These are phyloP conservation scores for Nymphalis urticae DNA, from an alignment of 2,888 invertebrate species.

Conservation along the genomic window DNA sequence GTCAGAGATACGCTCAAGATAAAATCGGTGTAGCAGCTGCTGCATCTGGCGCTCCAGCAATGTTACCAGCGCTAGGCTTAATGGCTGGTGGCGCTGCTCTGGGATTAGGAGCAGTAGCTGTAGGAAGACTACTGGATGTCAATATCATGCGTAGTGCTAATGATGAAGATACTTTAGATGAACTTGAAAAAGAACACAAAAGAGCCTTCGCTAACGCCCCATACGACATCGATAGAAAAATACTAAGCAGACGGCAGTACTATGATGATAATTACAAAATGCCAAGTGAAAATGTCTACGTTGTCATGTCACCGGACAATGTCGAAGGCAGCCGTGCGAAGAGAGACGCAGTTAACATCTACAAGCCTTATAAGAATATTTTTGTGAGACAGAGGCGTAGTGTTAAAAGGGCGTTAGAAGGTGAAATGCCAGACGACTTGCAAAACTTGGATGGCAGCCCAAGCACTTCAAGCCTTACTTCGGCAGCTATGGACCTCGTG, in stretches of 20 bases:
- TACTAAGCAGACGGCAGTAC: slow-evolving; percentile 67
- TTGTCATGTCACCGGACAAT: slow-evolving; percentile 75
- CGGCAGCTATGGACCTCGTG: slow-evolving; percentile 74
- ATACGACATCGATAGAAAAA: slow-evolving; percentile 71
- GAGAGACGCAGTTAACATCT: slow-evolving; percentile 57
- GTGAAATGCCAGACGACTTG: slow-evolving; percentile 70
- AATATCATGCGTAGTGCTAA: slow-evolving; percentile 82
- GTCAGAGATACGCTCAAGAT: slow-evolving; percentile 79
- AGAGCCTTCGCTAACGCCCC: slow-evolving; percentile 70
- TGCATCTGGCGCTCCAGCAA: slow-evolving; percentile 81
- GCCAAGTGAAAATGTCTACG: slow-evolving; percentile 79
- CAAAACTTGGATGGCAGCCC: slow-evolving; percentile 61
- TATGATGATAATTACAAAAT: slow-evolving; percentile 79
- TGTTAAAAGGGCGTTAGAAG: slow-evolving; percentile 61
- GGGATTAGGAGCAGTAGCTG: slow-evolving; percentile 90
- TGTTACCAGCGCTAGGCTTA: slow-evolving; percentile 88
- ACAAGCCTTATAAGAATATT: slow-evolving; percentile 54
- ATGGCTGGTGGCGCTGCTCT: slow-evolving; percentile 92
- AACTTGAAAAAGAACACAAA: slow-evolving; percentile 80
- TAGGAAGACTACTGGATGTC: slow-evolving; percentile 86
- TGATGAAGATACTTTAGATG: slow-evolving; percentile 66
- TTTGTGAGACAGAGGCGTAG: slow-evolving; percentile 58
- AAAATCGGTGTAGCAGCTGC: slow-evolving; percentile 84
- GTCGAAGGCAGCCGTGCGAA: slow-evolving; percentile 59
- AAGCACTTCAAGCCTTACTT: slow-evolving; percentile 59